These are phyloP conservation scores for Gasterosteus nipponicus DNA, from an alignment of 2,113 vertebrate genomes.

Conservation along the genomic window DNA sequence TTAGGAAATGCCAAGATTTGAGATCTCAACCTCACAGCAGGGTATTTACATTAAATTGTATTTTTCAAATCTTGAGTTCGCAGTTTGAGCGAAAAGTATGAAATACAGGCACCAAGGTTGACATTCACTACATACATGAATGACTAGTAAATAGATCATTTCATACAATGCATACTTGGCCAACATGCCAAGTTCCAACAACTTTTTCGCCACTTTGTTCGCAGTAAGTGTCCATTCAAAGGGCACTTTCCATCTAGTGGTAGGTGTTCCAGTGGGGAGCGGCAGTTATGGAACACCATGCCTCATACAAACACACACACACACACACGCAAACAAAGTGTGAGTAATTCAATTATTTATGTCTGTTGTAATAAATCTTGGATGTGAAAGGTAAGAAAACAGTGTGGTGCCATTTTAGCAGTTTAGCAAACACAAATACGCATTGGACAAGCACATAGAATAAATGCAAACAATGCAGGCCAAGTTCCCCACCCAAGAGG, in stretches of 20 bases:
- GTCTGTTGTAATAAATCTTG: neutral
- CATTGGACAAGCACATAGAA: neutral
- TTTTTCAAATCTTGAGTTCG: neutral
- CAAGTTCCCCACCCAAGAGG: constrained; percentile 1
- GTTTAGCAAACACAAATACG: neutral
- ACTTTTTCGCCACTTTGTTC: neutral
- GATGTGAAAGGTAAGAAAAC: neutral
- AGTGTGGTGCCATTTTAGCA: neutral
- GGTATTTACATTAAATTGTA: neutral
- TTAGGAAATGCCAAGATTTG: neutral
- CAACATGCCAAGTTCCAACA: neutral
- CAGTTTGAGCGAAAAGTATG: neutral
- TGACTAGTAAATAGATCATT: neutral
- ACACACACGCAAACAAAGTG: neutral
- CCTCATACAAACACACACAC: neutral
- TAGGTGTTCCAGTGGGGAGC: neutral
- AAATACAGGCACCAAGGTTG: neutral
- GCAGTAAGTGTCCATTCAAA: neutral
- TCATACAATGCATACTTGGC: neutral
- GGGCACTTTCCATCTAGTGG: neutral
- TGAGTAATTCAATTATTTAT: neutral
- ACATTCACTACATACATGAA: neutral
- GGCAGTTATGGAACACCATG: neutral
- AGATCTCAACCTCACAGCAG: neutral
- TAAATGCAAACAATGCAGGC: neutral